Evolutionary conservation across 2,888 invertebrate genomes (phyloP), one percentile per base, ranked within the genome.

Genomic region (Sinopyrophorus schimmeli): DNA sequence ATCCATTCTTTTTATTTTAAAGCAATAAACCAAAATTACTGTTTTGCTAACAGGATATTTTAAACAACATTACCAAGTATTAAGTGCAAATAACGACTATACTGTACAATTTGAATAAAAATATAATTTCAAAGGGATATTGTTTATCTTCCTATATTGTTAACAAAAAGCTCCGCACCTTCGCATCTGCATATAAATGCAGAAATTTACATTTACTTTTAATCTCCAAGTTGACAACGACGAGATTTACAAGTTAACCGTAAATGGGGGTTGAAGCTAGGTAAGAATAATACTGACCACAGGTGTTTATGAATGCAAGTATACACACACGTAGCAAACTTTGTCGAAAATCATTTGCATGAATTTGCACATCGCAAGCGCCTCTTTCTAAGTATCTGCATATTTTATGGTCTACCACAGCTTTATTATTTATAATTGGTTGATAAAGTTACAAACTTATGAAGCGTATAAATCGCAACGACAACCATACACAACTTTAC

Each of bases 291-390:
- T n/a, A 20, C 7, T 20, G 3, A 12, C 32, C 20, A 11, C 20
- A 32, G 20, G 21, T 32, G 32, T 20, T 6, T 10, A 10, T 31
- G 14, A 32, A 32, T 32, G 35, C 28, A 40, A 20, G 9, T 21
- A 20, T 30, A 40, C 39, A 40, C n/a, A n/a, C n/a, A n/a, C 30
- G 10, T 40, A 17, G 12, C 28, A 21, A 28, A 40, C 28, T 40
- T 40, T 16, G 10, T 28, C 28, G 28, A 17, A 40, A 40, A 40
- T 40, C 27, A 40, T 40, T 40, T 40, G 30, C 39, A 40, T 40
- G 39, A 40, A 40, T 40, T 40, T 40, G 30, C 28, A 40, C 3
- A 28, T 40, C 27, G 20, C 27, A 20, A 20, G 28, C 39, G 5
- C 30, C 10, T 40, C 39, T 40, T 40, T 30, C 30, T 28, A 40